Evolutionary conservation across 2,797 vertebrate genomes (phyloP).

Genomic region (Crotalus adamanteus): DNA sequence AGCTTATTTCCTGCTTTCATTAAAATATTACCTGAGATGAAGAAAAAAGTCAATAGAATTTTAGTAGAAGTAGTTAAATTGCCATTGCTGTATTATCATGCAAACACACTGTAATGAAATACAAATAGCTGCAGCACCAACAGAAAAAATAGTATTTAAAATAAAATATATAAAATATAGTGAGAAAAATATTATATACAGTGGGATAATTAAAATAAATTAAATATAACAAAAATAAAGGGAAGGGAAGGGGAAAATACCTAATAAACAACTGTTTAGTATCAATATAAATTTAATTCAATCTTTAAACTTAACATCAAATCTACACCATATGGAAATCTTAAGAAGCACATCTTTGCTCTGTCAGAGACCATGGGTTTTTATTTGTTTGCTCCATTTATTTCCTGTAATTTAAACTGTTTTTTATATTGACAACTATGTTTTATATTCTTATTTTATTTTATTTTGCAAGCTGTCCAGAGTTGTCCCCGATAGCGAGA

Average conservation of each 20-base stretch:
- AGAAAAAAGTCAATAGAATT: constrained; percentile 36
- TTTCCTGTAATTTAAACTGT: neutral
- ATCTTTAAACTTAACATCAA: neutral
- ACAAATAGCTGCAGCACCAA: neutral
- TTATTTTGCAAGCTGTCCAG: neutral
- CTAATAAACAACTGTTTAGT: neutral
- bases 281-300: neutral
- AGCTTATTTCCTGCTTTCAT: constrained; percentile 55
- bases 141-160: neutral
- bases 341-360: neutral
- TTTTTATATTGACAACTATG: neutral
- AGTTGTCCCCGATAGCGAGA: neutral
- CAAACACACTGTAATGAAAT: neutral
- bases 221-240: neutral
- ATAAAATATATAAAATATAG: neutral
- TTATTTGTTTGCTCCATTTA: neutral
- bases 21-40: constrained; percentile 43
- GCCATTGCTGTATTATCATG: constrained; percentile 18
- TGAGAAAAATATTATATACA: neutral
- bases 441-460: neutral
- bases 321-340: neutral
- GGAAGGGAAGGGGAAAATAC: neutral
- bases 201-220: neutral
- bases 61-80: constrained; percentile 38
- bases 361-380: neutral